These are phyloP conservation scores for Hirtodrosophila alboralis DNA, from an alignment of 2,888 invertebrate genomes.

Conservation along the genomic window DNA sequence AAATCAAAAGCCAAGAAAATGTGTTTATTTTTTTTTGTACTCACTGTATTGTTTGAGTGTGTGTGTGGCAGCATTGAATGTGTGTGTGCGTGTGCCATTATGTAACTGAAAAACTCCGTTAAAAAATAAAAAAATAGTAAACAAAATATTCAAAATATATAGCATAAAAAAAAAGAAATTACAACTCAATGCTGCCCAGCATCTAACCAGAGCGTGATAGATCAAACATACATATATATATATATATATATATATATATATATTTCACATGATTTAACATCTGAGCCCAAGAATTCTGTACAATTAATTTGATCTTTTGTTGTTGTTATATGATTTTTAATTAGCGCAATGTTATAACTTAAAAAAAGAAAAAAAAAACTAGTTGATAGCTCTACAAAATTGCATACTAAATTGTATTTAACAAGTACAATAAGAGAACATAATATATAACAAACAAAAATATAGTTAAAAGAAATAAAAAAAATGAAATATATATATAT, in stretches of 20 bases:
- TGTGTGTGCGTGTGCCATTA: conserved; percentile 48
- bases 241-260: conserved; percentile 2
- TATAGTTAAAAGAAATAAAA: conserved; percentile 19
- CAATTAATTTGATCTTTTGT: conserved; percentile 18
- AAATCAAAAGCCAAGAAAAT: conserved; percentile 15
- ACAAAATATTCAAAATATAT: conserved; percentile 10
- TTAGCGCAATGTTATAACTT: conserved; percentile 22
- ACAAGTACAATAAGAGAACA: conserved; percentile 33
- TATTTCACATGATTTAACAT: conserved; percentile 12
- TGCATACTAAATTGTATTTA: conserved; percentile 25
- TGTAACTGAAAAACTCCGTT: conserved; percentile 42
- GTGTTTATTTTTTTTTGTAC: conserved; percentile 62
- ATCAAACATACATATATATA: conserved; percentile 18
- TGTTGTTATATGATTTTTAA: conserved; percentile 9
- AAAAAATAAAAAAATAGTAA: conserved; percentile 5
- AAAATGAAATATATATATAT: too few species aligned
- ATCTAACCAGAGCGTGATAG: background rate
- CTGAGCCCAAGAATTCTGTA: conserved; percentile 7
- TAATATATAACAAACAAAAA: conserved; percentile 28
- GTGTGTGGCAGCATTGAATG: conserved; percentile 40
- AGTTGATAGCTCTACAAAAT: conserved; percentile 16
- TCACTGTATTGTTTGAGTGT: conserved; percentile 15
- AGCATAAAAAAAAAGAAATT: conserved; percentile 45
- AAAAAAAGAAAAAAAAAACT: background rate
- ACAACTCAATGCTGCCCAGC: conserved; percentile 48